Percentiles rank a stretch among this genome's conserved stretches.
Conservation (phyloP, 1,140 invertebrate species). For the Panagrolaimus sp. region DNA sequence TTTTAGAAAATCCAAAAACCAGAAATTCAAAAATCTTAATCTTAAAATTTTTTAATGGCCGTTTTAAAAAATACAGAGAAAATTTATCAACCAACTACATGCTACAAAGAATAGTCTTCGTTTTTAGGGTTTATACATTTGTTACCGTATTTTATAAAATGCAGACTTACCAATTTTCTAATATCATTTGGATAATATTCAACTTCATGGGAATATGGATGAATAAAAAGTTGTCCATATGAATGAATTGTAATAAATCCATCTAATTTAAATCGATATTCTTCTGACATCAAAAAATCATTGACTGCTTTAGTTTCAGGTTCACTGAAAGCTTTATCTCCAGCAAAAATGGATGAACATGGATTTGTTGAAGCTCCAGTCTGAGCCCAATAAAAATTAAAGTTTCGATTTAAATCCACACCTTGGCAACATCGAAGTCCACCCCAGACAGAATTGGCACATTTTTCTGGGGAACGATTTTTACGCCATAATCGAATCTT, state of each 20-base stretch:
- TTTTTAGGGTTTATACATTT: too few relatives aligned
- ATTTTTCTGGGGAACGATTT: slow-evolving; percentile 56
- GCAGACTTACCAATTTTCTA: slow-evolving; percentile 32
- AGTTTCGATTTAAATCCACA: slow-evolving; percentile 57
- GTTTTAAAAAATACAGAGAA: background rate
- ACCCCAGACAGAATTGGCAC: slow-evolving; percentile 43
- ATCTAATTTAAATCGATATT: slow-evolving; percentile 40
- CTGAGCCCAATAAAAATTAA: slow-evolving; percentile 59
- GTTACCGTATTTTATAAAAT: background rate
- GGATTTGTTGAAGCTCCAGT: slow-evolving; percentile 52
- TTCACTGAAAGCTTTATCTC: slow-evolving; percentile 54
- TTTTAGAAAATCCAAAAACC: background rate
- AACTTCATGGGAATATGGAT: slow-evolving; percentile 43
- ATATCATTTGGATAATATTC: slow-evolving; percentile 44
- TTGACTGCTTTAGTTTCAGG: slow-evolving; percentile 50
- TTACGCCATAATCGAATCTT: slow-evolving; percentile 52
- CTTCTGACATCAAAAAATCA: slow-evolving; percentile 37
- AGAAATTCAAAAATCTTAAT: slow-evolving; percentile 21
- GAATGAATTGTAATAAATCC: slow-evolving; percentile 51
- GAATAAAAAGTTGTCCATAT: slow-evolving; percentile 50
- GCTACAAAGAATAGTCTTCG: too few relatives aligned
- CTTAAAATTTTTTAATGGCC: background rate
- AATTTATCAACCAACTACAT: too few relatives aligned
- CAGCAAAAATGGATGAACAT: slow-evolving; percentile 57
- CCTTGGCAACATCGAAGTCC: slow-evolving; percentile 56